Base-by-base conservation (phyloP, 2,113 vertebrate species). In the Tichodroma muraria region DNA sequence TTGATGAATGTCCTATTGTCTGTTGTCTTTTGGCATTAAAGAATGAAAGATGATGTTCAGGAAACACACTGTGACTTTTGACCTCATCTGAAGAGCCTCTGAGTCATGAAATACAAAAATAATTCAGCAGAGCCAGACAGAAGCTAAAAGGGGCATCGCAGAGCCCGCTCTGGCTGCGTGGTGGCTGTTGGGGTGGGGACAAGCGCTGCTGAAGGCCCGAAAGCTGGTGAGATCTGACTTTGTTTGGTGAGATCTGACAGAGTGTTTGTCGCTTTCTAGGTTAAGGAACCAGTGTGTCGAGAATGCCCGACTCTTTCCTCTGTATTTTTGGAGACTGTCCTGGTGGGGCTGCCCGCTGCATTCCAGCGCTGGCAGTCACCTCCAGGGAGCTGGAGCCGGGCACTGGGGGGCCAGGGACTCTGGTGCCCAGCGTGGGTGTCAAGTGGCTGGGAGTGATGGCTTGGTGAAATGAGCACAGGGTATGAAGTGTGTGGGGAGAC, bases 401-500 rank as follows among this genome's bases (percentile, higher is more conserved):
- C 21, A 0, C 63, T 8, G 0, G 2, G n/a, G 33, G 61, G 66
- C 71, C 21, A 11, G 2, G 73, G 35, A n/a, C n/a, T n/a, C n/a
- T n/a, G n/a, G n/a, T n/a, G 8, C 3, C 68, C 76, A 85, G 14
- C 69, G 85, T 13, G 69, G 71, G 53, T 82, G 33, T 56, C 61
- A 4, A 1, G 22, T 25, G 65, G 69, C 85, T 69, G 7, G 1
- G 15, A 47, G 65, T 3, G 15, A 6, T 8, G 63, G 15, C 64
- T 45, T 13, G 45, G 65, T 40, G 79, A 25, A 19, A 6, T 1
- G 23, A 52, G 61, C 27, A 1, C 10, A 0, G 54, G 5, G 81
- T 5, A 0, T 11, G 4, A 20, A n/a, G 23, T 2, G 31, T 1
- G 0, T 8, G 27, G 53, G 17, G 47, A 69, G n/a, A 0, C 6